phyloP scores from a whole-genome alignment of 2,888 invertebrate species.

The Thecophora atra region DNA sequence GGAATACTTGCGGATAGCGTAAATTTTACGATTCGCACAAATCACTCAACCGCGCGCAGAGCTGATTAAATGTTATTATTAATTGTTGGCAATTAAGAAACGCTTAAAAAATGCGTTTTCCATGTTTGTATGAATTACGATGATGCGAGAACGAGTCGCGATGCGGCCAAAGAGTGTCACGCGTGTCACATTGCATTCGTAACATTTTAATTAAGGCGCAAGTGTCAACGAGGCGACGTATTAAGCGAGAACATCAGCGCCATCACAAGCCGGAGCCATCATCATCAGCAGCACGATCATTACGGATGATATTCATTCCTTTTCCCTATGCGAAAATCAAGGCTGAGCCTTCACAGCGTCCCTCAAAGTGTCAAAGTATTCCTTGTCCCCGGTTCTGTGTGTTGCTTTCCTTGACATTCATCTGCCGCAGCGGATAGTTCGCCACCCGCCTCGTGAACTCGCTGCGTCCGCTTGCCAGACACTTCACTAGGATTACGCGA shows the following conservation, averaged over 20 bases:
- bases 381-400: neutral
- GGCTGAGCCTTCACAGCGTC: neutral
- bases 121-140: slow-evolving; percentile 42
- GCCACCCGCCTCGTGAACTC: slow-evolving; percentile 37
- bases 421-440: slow-evolving; percentile 10
- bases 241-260: slow-evolving; percentile 33
- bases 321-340: neutral
- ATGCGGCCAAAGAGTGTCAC: slow-evolving; percentile 34
- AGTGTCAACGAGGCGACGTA: slow-evolving; percentile 38
- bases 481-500: slow-evolving; percentile 13
- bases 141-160: slow-evolving; percentile 23
- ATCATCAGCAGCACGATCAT: slow-evolving; percentile 6
- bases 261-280: slow-evolving; percentile 3
- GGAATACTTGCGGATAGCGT: too few species aligned
- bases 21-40: slow-evolving; percentile 30
- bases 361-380: neutral
- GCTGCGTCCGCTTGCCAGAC: neutral
- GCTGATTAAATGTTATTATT: slow-evolving; percentile 21
- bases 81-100: slow-evolving; percentile 35
- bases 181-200: slow-evolving; percentile 40
- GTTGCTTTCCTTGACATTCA: slow-evolving; percentile 6
- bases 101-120: slow-evolving; percentile 46
- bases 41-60: slow-evolving; percentile 22
- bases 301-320: slow-evolving; percentile 4
- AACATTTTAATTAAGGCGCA: slow-evolving; percentile 42